These are phyloP conservation scores for Hydrotaea cyrtoneurina DNA, from an alignment of 2,888 invertebrate species.

Conservation along the genomic window DNA sequence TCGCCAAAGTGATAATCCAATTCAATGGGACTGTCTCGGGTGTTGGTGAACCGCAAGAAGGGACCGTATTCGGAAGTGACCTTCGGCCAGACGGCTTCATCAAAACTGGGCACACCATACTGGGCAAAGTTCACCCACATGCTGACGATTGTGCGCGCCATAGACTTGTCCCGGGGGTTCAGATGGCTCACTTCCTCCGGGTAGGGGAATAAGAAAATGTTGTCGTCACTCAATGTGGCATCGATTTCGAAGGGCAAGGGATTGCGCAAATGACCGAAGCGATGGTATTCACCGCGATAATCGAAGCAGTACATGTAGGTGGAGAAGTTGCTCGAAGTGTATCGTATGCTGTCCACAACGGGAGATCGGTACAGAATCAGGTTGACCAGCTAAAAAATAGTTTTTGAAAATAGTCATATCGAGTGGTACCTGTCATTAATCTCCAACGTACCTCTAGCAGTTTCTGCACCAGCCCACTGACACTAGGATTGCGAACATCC, in stretches of 20 bases:
- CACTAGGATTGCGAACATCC: conserved; percentile 69
- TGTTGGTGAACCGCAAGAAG: conserved; percentile 77
- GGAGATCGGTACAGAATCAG: conserved; percentile 78
- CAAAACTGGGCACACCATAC: conserved; percentile 73
- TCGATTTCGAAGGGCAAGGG: conserved; percentile 81
- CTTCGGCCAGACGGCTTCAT: conserved; percentile 74
- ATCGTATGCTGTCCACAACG: conserved; percentile 75
- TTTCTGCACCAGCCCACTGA: conserved; percentile 71
- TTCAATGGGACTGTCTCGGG: conserved; percentile 69
- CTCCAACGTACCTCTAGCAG: conserved; percentile 72
- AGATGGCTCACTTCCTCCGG: conserved; percentile 77
- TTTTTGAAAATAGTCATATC: no score
- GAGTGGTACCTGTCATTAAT: no score
- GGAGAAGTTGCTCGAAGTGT: conserved; percentile 73
- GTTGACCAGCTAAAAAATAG: conserved; percentile 73
- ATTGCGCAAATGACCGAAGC: conserved; percentile 77
- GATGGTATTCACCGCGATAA: conserved; percentile 80
- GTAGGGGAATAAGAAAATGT: conserved; percentile 82
- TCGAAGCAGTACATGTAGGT: conserved; percentile 82
- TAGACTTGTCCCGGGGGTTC: conserved; percentile 76
- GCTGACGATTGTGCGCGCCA: conserved; percentile 80
- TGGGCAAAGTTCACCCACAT: conserved; percentile 80
- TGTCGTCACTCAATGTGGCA: conserved; percentile 84
- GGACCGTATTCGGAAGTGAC: conserved; percentile 77
- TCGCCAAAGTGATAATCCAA: conserved; percentile 78